Percentiles rank a stretch among this genome's conserved stretches.
These are phyloP conservation scores for Melitaea cinxia DNA, from an alignment of 1,140 invertebrate genomes.

Conservation along the genomic window DNA sequence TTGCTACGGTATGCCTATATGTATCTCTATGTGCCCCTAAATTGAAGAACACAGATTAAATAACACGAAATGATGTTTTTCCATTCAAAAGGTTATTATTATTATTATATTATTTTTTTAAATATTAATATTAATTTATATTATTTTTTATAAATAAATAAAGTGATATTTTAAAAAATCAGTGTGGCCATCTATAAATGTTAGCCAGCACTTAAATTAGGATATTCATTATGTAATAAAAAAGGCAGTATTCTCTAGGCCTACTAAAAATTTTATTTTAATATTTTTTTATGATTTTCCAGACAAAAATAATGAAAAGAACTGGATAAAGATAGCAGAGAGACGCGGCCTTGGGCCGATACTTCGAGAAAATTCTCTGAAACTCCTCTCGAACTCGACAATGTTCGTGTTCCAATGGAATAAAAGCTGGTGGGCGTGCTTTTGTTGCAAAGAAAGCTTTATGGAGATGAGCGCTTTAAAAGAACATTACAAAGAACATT, in stretches of 20 bases:
- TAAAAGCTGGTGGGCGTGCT: slow-evolving; percentile 64
- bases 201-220: too few species aligned
- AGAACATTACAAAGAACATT: slow-evolving; percentile 38
- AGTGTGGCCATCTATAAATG: too few species aligned
- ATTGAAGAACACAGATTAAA: too few species aligned
- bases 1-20: too few species aligned
- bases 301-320: slow-evolving; percentile 28
- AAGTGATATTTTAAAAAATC: too few species aligned
- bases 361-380: slow-evolving; percentile 60
- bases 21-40: too few species aligned
- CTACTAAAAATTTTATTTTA: neutral
- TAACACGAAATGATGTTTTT: too few species aligned
- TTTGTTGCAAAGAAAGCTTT: slow-evolving; percentile 66
- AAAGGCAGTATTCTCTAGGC: neutral
- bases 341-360: slow-evolving; percentile 52
- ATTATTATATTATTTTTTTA: too few species aligned
- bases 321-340: slow-evolving; percentile 45
- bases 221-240: neutral
- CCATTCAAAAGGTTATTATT: too few species aligned
- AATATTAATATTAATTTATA: too few species aligned
- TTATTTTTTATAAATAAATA: too few species aligned
- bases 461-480: slow-evolving; percentile 51
- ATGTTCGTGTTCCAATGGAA: slow-evolving; percentile 71
- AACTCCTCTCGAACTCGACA: slow-evolving; percentile 61
- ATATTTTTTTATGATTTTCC: slow-evolving; percentile 13